Percentiles rank a stretch among this genome's conserved stretches.
Conservation (phyloP, 1,140 invertebrate species). For the Bombus picipes region DNA sequence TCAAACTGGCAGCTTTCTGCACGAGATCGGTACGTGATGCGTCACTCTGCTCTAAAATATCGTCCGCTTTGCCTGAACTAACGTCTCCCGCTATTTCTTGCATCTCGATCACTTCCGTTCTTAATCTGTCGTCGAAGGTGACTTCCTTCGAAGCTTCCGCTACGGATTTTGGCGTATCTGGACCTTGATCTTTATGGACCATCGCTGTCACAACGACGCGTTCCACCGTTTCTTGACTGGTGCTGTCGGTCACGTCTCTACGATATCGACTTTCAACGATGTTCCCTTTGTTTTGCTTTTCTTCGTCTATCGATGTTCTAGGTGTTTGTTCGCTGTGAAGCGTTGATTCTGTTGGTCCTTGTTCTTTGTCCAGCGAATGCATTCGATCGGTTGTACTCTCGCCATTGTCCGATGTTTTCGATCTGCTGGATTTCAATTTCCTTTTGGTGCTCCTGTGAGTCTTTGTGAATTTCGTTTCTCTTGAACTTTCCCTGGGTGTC, state of each 20-base stretch:
- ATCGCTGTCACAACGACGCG: constrained; percentile 76
- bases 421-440: constrained; percentile 43
- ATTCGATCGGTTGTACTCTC: constrained; percentile 24
- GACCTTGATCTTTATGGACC: constrained; percentile 77
- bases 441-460: constrained; percentile 61
- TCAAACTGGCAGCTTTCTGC: constrained; percentile 73
- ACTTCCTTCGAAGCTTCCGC: constrained; percentile 36
- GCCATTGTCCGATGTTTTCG: constrained; percentile 39
- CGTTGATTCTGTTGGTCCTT: background rate
- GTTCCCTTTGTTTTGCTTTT: background rate
- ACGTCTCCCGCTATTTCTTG: constrained; percentile 54
- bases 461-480: constrained; percentile 65
- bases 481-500: constrained; percentile 70
- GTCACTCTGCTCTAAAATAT: constrained; percentile 72
- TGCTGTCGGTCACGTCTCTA: constrained; percentile 75
- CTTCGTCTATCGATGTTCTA: constrained; percentile 42
- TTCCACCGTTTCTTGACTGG: constrained; percentile 78
- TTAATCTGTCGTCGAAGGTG: constrained; percentile 42
- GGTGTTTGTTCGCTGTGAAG: background rate
- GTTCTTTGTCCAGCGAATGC: constrained; percentile 35
- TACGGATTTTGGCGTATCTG: constrained; percentile 70
- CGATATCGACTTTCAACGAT: constrained; percentile 57
- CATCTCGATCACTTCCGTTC: constrained; percentile 36
- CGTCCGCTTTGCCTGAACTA: constrained; percentile 63
- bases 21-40: constrained; percentile 70